These are phyloP conservation scores for Psettodes erumei DNA, from an alignment of 2,113 vertebrate genomes.

Conservation along the genomic window DNA sequence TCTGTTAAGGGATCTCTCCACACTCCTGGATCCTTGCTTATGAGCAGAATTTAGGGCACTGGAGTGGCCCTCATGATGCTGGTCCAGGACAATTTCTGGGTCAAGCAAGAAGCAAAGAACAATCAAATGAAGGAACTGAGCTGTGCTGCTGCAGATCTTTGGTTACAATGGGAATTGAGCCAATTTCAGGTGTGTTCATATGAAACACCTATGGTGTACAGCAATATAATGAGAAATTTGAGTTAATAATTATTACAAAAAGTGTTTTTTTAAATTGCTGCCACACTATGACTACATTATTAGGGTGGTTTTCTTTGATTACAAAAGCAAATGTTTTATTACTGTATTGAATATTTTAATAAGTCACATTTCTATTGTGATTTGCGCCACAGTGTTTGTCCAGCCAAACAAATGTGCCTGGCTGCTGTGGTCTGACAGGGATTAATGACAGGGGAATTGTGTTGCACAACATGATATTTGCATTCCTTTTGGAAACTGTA, in stretches of 20 bases:
- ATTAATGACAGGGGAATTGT: constrained; percentile 43
- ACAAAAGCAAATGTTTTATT: background rate
- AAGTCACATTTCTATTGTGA: constrained; percentile 35
- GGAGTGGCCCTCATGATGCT: background rate
- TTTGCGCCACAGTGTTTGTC: constrained; percentile 16
- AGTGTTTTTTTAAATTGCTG: constrained; percentile 10
- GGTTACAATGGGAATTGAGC: background rate
- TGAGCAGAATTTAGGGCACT: background rate
- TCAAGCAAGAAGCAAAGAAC: background rate
- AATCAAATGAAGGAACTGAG: background rate
- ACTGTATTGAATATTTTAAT: constrained; percentile 44
- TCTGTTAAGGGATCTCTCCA: background rate
- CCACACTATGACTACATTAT: too few relatives aligned
- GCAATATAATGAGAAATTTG: too few relatives aligned
- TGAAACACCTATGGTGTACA: background rate
- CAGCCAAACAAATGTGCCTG: constrained; percentile 40
- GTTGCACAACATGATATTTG: constrained; percentile 25
- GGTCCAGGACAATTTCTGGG: background rate
- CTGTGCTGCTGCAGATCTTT: background rate
- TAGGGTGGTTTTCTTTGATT: too few relatives aligned
- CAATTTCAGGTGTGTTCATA: background rate
- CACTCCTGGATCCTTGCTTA: background rate
- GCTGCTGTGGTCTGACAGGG: constrained; percentile 40
- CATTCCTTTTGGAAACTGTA: constrained; percentile 21
- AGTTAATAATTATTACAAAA: constrained; percentile 1